Evolutionary conservation across 2,888 invertebrate species (phyloP).

Genomic region (Tolmerus cingulatus): DNA sequence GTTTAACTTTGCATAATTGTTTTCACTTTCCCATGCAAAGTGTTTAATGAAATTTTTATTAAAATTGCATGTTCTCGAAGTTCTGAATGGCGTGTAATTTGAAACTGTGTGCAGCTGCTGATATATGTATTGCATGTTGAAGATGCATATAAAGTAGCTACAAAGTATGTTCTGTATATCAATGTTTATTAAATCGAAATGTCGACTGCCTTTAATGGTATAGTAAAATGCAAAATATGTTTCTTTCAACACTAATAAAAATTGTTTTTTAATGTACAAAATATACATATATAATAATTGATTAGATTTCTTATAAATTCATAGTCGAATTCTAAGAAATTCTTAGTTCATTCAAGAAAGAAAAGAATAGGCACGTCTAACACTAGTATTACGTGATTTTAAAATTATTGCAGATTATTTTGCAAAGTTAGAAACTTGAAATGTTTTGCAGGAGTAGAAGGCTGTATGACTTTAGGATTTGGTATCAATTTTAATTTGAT

Average conservation of each 20-base stretch:
- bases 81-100: not conserved
- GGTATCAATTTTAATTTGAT: too few relatives aligned
- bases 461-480: too few relatives aligned
- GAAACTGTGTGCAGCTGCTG: not conserved
- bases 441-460: too few relatives aligned
- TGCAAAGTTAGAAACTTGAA: too few relatives aligned
- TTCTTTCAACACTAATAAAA: not conserved
- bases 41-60: not conserved
- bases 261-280: too few relatives aligned
- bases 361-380: too few relatives aligned
- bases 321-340: too few relatives aligned
- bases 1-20: not conserved
- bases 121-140: not conserved
- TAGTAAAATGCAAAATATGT: not conserved
- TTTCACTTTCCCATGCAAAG: not conserved
- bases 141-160: not conserved
- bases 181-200: not conserved
- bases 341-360: too few relatives aligned
- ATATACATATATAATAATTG: too few relatives aligned
- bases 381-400: too few relatives aligned
- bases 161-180: not conserved
- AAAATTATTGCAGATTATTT: too few relatives aligned
- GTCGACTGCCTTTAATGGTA: not conserved
- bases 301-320: too few relatives aligned
- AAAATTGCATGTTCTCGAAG: not conserved